Conservation (phyloP, 2,797 vertebrate genomes). For the Steatocranus sp. region DNA sequence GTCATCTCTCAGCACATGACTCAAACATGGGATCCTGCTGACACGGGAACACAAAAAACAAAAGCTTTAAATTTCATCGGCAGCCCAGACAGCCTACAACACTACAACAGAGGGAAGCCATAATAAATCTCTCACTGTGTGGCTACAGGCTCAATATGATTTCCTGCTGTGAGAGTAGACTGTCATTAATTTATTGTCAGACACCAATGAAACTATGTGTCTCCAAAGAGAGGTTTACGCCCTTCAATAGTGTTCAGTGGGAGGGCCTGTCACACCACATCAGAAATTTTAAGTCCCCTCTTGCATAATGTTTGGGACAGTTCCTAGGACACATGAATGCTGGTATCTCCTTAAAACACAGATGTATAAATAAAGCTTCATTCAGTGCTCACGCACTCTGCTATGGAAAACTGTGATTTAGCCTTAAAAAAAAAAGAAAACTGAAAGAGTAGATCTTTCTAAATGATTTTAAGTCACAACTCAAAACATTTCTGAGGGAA, state of each 20-base stretch:
- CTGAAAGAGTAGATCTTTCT: background rate
- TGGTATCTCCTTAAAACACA: constrained; percentile 30
- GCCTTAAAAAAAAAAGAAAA: background rate
- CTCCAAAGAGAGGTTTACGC: constrained; percentile 48
- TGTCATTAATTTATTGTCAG: constrained; percentile 53
- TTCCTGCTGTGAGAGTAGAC: constrained; percentile 43
- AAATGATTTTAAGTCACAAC: background rate
- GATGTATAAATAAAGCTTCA: background rate
- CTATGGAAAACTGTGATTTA: background rate
- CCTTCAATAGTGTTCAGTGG: constrained; percentile 46
- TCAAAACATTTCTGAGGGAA: background rate
- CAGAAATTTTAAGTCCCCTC: constrained; percentile 32
- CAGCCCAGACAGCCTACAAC: constrained; percentile 25
- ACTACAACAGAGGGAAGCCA: constrained; percentile 25
- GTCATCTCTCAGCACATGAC: constrained; percentile 41
- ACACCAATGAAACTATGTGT: constrained; percentile 50
- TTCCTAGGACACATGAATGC: constrained; percentile 47
- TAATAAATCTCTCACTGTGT: constrained; percentile 51
- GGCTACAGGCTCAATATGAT: constrained; percentile 31
- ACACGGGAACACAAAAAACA: background rate
- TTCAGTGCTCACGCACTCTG: background rate
- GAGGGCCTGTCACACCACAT: constrained; percentile 54
- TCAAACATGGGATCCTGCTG: constrained; percentile 26
- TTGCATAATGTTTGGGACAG: constrained; percentile 59
- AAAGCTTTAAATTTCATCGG: constrained; percentile 27